Conservation (phyloP, 1,140 invertebrate species). For the Danaus melanippus region DNA sequence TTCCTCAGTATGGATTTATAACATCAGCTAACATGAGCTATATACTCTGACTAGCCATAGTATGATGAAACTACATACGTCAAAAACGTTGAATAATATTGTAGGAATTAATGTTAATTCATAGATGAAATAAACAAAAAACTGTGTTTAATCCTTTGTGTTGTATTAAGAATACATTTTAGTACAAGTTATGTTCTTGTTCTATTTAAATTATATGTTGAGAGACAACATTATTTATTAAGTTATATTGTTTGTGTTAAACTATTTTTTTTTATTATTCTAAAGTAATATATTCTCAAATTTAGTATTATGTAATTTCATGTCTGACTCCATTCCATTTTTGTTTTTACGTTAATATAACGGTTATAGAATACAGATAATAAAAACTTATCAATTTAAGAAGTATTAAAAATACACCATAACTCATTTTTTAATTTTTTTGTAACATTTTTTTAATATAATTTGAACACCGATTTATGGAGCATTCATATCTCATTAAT, state of each 20-base stretch:
- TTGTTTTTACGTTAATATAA: too few relatives aligned
- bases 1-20: conserved; percentile 15
- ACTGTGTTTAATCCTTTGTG: too few relatives aligned
- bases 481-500: too few relatives aligned
- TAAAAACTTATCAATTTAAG: too few relatives aligned
- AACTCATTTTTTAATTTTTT: conserved; percentile 13
- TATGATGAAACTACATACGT: too few relatives aligned
- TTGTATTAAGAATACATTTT: conserved; percentile 6
- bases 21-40: too few relatives aligned
- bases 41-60: background rate
- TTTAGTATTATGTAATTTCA: conserved; percentile 8
- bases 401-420: too few relatives aligned
- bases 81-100: too few relatives aligned
- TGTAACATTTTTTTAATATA: conserved; percentile 7
- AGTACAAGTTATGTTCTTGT: conserved; percentile 26
- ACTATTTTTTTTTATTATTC: conserved; percentile 17
- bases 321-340: too few relatives aligned
- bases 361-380: conserved; percentile 1
- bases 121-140: too few relatives aligned
- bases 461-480: too few relatives aligned
- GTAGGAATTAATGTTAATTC: too few relatives aligned
- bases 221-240: conserved; percentile 50
- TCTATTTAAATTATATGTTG: conserved; percentile 29
- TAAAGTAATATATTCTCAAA: conserved; percentile 15
- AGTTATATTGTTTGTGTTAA: conserved; percentile 32